Percentiles rank a stretch among this genome's conserved stretches.
These are phyloP conservation scores for Orientallactaga sibirica DNA, from an alignment of 2,797 vertebrate genomes.

Conservation along the genomic window DNA sequence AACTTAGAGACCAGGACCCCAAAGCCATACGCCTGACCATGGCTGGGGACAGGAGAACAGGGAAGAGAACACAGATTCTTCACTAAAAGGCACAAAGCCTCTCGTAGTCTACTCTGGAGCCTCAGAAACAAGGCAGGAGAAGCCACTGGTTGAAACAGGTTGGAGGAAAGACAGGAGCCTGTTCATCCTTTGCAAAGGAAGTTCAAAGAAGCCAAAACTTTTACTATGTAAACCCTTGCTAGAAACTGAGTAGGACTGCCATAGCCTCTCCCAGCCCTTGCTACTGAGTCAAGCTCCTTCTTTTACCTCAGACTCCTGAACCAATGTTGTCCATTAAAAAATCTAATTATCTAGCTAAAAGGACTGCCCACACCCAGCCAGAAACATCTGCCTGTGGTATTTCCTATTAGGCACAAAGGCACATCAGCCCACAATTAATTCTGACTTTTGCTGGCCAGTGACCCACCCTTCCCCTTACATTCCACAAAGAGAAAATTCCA, in stretches of 20 bases:
- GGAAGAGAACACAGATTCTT: neutral
- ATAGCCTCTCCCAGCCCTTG: neutral
- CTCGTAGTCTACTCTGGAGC: neutral
- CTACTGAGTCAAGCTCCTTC: neutral
- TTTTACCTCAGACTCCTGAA: neutral
- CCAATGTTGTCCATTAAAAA: neutral
- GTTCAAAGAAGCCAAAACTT: neutral
- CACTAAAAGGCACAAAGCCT: neutral
- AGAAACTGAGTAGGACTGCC: neutral
- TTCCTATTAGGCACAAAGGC: slow-evolving; percentile 43
- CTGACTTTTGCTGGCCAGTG: slow-evolving; percentile 56
- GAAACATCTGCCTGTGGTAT: neutral
- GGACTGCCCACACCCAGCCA: neutral
- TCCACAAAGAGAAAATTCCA: slow-evolving; percentile 59
- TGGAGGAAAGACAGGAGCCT: neutral
- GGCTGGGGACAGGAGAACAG: neutral
- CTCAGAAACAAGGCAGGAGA: neutral
- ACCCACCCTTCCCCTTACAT: slow-evolving; percentile 25
- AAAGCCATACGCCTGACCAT: neutral
- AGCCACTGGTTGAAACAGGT: neutral
- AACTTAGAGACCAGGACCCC: neutral
- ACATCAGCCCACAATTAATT: neutral
- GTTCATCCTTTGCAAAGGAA: neutral
- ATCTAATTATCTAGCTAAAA: neutral
- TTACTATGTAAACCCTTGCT: neutral